These are phyloP conservation scores for Iphiclides podalirius DNA, from an alignment of 2,888 invertebrate species.

Conservation along the genomic window DNA sequence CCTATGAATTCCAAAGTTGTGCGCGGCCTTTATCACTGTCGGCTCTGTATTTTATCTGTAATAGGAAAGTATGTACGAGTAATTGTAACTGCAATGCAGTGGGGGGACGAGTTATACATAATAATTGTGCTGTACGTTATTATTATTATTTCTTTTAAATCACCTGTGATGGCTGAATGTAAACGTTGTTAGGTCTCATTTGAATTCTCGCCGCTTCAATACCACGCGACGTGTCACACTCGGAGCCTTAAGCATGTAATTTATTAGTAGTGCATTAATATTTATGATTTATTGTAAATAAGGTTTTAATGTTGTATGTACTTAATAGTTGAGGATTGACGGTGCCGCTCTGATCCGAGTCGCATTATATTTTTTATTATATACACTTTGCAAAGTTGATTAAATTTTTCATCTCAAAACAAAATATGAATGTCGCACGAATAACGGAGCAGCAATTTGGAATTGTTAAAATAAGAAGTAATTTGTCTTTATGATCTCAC, in stretches of 20 bases:
- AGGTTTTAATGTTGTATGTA: conserved; percentile 71
- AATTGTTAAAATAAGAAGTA: neutral
- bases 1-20: no score
- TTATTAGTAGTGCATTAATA: conserved; percentile 60
- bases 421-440: no score
- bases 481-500: conserved; percentile 14
- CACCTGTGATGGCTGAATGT: conserved; percentile 36
- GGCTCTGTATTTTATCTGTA: neutral
- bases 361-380: neutral
- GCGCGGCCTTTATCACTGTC: conserved; percentile 4
- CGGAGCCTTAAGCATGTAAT: conserved; percentile 59
- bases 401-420: no score
- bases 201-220: conserved; percentile 45
- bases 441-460: neutral
- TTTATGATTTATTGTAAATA: conserved; percentile 71
- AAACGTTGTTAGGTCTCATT: conserved; percentile 22
- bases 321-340: conserved; percentile 65
- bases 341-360: conserved; percentile 30
- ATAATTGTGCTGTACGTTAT: conserved; percentile 34
- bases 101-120: conserved; percentile 39
- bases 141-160: conserved; percentile 39
- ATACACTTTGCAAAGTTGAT: conserved; percentile 14
- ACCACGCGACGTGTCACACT: conserved; percentile 36
- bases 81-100: conserved; percentile 54
- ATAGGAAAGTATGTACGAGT: conserved; percentile 25